Evolutionary conservation across 2,888 invertebrate genomes (phyloP).

Genomic region (Mechanitis messenoides): DNA sequence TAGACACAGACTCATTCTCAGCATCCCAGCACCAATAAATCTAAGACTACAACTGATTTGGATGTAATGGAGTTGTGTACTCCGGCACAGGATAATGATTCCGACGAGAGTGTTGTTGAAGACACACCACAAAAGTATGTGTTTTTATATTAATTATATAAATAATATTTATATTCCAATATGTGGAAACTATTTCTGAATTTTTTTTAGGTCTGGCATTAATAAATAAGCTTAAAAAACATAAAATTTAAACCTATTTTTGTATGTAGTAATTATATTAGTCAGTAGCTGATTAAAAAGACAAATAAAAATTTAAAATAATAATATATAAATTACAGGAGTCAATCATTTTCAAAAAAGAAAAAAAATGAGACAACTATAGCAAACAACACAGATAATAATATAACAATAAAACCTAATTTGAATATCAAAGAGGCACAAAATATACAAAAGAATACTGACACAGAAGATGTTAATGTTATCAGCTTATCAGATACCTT

Average conservation of each 20-base stretch:
- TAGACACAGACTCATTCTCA: constrained; percentile 16
- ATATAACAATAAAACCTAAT: constrained; percentile 21
- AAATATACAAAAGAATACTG: constrained; percentile 8
- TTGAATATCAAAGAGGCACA: constrained; percentile 9
- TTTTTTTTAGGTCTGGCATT: too few relatives aligned
- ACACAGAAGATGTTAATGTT: constrained; percentile 36
- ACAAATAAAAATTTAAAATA: too few relatives aligned
- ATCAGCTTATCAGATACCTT: constrained; percentile 46
- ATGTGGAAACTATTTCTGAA: too few relatives aligned
- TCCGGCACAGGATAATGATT: constrained; percentile 47
- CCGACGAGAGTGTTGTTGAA: constrained; percentile 63
- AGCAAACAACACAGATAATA: constrained; percentile 27
- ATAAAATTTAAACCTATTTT: too few relatives aligned
- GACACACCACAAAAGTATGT: constrained; percentile 70
- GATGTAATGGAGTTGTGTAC: constrained; percentile 34
- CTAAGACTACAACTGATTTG: constrained; percentile 12
- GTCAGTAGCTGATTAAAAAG: too few relatives aligned
- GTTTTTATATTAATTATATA: too few relatives aligned
- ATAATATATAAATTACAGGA: constrained; percentile 37
- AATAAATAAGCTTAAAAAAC: too few relatives aligned
- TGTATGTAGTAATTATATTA: too few relatives aligned
- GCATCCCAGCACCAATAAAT: constrained; percentile 12
- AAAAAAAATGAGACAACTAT: constrained; percentile 38
- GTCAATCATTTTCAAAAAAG: constrained; percentile 42
- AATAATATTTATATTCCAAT: too few relatives aligned